Percentiles rank a stretch among this genome's conserved stretches.
phyloP scores from a whole-genome alignment of 2,888 invertebrate species.

The Prenolepis imparis region DNA sequence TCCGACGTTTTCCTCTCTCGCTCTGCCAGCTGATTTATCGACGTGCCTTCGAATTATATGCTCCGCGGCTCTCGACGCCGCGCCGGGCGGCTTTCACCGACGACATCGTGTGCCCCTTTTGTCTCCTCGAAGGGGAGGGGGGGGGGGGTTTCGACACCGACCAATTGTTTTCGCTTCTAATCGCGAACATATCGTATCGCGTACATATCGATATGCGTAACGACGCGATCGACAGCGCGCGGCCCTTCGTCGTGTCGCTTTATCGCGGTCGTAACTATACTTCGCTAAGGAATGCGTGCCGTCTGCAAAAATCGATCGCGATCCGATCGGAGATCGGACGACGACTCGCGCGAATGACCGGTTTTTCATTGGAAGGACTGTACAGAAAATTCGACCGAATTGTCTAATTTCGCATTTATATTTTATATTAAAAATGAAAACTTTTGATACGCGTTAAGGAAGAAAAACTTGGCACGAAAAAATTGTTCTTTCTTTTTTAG shows the following conservation, averaged over 20 bases:
- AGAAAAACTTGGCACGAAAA: neutral
- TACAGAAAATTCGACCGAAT: neutral
- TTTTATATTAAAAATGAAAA: neutral
- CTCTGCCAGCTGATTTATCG: slow-evolving; percentile 73
- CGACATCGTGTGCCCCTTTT: slow-evolving; percentile 66
- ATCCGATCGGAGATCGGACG: slow-evolving; percentile 43
- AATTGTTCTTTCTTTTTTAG: neutral
- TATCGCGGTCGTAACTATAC: slow-evolving; percentile 54
- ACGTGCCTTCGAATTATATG: slow-evolving; percentile 76
- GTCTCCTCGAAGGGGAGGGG: slow-evolving; percentile 54
- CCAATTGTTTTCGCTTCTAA: slow-evolving; percentile 66
- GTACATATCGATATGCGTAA: slow-evolving; percentile 56
- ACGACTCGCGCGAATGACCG: slow-evolving; percentile 45
- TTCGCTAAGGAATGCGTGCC: slow-evolving; percentile 44
- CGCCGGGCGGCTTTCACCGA: slow-evolving; percentile 69
- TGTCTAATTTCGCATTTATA: neutral
- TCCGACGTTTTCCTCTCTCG: slow-evolving; percentile 22
- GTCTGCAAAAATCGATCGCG: slow-evolving; percentile 61
- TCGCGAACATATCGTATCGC: slow-evolving; percentile 43
- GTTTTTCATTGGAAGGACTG: neutral
- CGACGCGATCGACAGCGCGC: slow-evolving; percentile 33
- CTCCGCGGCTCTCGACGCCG: slow-evolving; percentile 57
- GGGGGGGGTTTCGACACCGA: slow-evolving; percentile 67
- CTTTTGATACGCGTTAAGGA: neutral
- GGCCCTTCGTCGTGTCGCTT: slow-evolving; percentile 43